Evolutionary conservation across 2,888 invertebrate species (phyloP).

Genomic region (Perizoma flavofasciatum): DNA sequence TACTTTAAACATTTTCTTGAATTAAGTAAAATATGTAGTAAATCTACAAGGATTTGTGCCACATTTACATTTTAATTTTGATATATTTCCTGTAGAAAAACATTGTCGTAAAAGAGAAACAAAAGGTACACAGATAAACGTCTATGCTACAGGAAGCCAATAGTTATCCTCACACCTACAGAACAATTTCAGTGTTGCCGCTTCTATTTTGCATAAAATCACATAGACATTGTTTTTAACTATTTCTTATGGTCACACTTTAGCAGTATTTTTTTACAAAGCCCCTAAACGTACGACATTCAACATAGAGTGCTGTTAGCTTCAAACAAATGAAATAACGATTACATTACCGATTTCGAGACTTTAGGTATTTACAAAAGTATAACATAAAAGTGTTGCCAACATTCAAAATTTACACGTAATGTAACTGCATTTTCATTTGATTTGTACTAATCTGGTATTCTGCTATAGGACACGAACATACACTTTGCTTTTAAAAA

Average conservation of each 20-base stretch:
- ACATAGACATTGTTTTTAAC: constrained; percentile 25
- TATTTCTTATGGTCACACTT: constrained; percentile 33
- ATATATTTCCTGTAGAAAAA: constrained; percentile 29
- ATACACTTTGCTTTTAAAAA: constrained; percentile 45
- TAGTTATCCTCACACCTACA: constrained; percentile 12
- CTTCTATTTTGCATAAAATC: constrained; percentile 24
- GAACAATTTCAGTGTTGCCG: constrained; percentile 14
- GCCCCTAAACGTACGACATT: constrained; percentile 44
- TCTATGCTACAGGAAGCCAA: constrained; percentile 34
- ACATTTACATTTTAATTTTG: constrained; percentile 43
- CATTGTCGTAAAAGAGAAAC: constrained; percentile 19
- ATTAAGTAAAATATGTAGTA: constrained; percentile 39
- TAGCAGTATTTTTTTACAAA: constrained; percentile 40
- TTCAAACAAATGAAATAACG: constrained; percentile 53
- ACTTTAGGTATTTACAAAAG: constrained; percentile 64
- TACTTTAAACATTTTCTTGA: constrained; percentile 51
- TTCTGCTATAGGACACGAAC: constrained; percentile 54
- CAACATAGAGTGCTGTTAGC: constrained; percentile 52
- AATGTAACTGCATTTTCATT: constrained; percentile 56
- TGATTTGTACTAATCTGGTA: constrained; percentile 54
- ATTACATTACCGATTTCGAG: constrained; percentile 55
- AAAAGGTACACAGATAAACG: constrained; percentile 28
- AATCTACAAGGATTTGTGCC: constrained; percentile 56
- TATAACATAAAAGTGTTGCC: constrained; percentile 52
- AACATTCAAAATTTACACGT: constrained; percentile 47